phyloP scores from a whole-genome alignment of 1,140 invertebrate species.

The Liolophura sinensis region DNA sequence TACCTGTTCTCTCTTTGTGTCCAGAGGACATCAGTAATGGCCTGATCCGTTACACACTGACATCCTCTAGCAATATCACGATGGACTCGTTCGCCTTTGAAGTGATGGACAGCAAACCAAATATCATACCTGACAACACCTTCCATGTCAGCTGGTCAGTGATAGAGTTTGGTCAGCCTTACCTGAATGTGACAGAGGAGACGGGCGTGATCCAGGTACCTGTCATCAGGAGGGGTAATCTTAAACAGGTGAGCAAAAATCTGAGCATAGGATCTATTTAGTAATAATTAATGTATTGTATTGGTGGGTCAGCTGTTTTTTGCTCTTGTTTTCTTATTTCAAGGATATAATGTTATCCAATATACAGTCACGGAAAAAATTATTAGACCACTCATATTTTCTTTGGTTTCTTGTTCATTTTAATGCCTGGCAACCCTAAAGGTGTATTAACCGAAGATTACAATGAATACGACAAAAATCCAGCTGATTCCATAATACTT shows the following conservation, averaged over 20 bases:
- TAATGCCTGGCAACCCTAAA: too few species aligned
- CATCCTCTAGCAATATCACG: conserved; percentile 16
- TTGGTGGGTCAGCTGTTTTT: not conserved
- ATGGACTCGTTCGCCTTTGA: conserved; percentile 54
- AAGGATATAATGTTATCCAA: not conserved
- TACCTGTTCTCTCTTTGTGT: conserved; percentile 7
- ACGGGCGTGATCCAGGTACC: conserved; percentile 45
- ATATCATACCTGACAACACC: conserved; percentile 41
- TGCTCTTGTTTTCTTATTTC: not conserved
- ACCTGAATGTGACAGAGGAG: conserved; percentile 48
- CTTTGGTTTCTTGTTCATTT: too few species aligned
- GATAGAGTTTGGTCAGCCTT: conserved; percentile 37
- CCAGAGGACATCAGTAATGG: conserved; percentile 50
- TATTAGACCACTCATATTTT: too few species aligned
- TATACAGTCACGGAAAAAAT: not conserved
- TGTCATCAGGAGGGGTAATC: conserved; percentile 47
- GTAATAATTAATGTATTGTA: not conserved
- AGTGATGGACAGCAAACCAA: conserved; percentile 49
- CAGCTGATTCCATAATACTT: too few species aligned
- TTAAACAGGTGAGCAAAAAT: conserved; percentile 47
- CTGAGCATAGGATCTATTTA: not conserved
- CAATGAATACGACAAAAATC: too few species aligned
- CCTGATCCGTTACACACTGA: conserved; percentile 46
- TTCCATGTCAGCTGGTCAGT: conserved; percentile 55
- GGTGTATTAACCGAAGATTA: too few species aligned